Percentiles rank a stretch among this genome's conserved stretches.
These are phyloP conservation scores for Riptortus pedestris DNA, from an alignment of 1,140 invertebrate species.

Conservation along the genomic window DNA sequence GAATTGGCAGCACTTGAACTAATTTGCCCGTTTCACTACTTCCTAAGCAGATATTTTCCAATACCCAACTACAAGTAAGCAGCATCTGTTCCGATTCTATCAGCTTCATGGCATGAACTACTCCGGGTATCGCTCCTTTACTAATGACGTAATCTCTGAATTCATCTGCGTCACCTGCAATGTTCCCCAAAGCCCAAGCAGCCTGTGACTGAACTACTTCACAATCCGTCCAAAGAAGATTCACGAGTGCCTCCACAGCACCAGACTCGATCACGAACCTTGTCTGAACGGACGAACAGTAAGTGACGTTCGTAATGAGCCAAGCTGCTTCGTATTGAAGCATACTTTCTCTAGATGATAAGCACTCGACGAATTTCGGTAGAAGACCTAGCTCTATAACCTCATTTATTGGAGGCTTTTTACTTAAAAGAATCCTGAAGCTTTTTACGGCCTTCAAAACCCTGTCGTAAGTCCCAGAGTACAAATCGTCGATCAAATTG, in stretches of 20 bases:
- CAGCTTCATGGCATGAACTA: neutral
- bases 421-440: neutral
- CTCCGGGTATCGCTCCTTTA: neutral
- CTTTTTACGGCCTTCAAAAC: neutral
- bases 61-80: neutral
- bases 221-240: neutral
- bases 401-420: neutral
- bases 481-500: neutral
- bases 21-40: neutral
- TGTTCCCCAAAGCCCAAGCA: neutral
- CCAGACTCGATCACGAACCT: neutral
- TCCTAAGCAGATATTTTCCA: neutral
- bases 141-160: neutral
- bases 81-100: neutral
- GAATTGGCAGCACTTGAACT: neutral
- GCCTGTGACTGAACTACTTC: neutral
- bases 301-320: neutral
- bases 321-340: neutral
- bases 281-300: neutral
- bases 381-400: neutral
- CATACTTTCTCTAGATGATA: neutral
- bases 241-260: neutral
- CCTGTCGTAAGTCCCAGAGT: neutral
- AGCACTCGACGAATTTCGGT: neutral
- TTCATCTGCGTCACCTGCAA: neutral